Conservation (phyloP, 2,888 invertebrate genomes). For the Trachelus tabidus region DNA sequence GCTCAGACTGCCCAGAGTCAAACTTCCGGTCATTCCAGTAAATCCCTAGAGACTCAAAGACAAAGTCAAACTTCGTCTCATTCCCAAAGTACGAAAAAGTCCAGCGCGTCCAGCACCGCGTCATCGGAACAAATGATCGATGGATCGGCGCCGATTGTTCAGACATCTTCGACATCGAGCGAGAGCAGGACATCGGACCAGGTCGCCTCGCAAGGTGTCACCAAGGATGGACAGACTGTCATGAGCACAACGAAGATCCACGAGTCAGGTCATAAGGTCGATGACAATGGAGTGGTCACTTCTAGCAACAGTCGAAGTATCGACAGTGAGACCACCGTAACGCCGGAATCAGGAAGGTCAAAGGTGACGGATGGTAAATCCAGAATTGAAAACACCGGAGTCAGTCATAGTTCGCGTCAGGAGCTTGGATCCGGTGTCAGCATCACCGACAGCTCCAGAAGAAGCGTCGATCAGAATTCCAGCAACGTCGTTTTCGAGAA, state of each 20-base stretch:
- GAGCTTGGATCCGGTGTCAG: background rate
- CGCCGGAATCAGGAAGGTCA: conserved; percentile 19
- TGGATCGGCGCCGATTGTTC: conserved; percentile 10
- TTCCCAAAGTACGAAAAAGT: conserved; percentile 27
- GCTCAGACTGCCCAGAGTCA: background rate
- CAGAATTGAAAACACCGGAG: background rate
- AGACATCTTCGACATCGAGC: conserved; percentile 35
- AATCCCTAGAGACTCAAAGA: background rate
- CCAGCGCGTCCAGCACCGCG: conserved; percentile 26
- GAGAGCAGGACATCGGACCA: conserved; percentile 42
- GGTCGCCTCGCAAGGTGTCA: conserved; percentile 39
- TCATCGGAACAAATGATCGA: background rate
- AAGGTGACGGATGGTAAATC: background rate
- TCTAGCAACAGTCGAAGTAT: conserved; percentile 44
- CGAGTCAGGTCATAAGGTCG: conserved; percentile 40
- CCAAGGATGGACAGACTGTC: conserved; percentile 45
- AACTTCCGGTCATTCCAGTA: conserved; percentile 4
- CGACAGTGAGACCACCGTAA: conserved; percentile 41
- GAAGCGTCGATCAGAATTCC: conserved; percentile 6
- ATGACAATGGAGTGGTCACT: conserved; percentile 49
- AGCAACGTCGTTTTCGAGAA: conserved; percentile 10
- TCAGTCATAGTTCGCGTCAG: background rate
- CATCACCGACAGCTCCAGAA: background rate
- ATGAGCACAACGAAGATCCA: conserved; percentile 43
- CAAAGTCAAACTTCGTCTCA: conserved; percentile 19